Percentiles rank a stretch among this genome's conserved stretches.
phyloP scores from a whole-genome alignment of 2,113 vertebrate species.

The Actinemys pallida region DNA sequence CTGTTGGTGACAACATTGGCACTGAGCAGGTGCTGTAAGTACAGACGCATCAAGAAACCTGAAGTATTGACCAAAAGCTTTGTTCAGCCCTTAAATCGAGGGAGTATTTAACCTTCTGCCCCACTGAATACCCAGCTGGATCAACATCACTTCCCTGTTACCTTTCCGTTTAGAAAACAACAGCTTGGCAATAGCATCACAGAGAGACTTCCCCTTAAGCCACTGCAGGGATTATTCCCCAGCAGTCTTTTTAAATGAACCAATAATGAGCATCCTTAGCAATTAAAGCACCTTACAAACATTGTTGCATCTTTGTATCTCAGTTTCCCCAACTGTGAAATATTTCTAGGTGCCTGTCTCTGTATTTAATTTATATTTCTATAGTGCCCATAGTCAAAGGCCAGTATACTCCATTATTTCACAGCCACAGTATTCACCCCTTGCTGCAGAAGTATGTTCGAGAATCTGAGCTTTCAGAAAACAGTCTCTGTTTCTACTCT shows the following conservation, averaged over 20 bases:
- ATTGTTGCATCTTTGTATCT: rapidly evolving
- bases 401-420: background rate
- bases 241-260: background rate
- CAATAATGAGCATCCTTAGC: background rate
- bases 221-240: background rate
- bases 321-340: background rate
- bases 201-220: background rate
- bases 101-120: background rate
- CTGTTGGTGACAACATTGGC: constrained; percentile 29
- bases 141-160: background rate
- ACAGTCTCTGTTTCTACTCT: background rate
- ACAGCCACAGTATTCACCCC: background rate
- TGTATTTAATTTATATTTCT: background rate
- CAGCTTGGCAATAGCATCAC: rapidly evolving
- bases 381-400: background rate
- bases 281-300: background rate
- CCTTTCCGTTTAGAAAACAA: background rate
- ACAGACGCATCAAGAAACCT: background rate
- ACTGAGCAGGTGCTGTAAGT: background rate
- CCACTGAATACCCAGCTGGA: background rate
- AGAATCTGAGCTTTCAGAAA: background rate
- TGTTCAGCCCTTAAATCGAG: background rate
- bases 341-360: background rate
- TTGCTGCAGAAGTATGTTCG: background rate
- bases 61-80: background rate